Conservation (phyloP, 2,113 vertebrate species). For the Brachionichthys hirsutus region DNA sequence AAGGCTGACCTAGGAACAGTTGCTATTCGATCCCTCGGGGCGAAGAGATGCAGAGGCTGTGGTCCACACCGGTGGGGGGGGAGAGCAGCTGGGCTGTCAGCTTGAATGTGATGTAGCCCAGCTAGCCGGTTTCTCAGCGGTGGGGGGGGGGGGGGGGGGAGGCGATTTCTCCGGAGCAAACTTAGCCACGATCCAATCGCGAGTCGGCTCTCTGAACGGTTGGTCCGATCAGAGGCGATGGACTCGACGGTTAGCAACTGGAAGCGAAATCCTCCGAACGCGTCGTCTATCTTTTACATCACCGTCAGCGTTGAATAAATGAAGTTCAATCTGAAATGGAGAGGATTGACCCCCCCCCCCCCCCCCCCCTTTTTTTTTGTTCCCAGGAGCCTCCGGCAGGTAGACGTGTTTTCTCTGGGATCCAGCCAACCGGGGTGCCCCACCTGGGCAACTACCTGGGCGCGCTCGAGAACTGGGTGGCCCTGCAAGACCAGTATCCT, state of each 20-base stretch:
- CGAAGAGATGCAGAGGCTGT: slow-evolving; percentile 22
- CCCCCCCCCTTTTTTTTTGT: not conserved
- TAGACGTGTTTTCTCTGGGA: slow-evolving; percentile 89
- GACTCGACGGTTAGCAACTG: too few species aligned
- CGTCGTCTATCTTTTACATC: too few species aligned
- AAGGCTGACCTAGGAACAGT: slow-evolving; percentile 47
- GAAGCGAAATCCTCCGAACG: too few species aligned
- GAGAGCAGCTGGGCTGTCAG: slow-evolving; percentile 43
- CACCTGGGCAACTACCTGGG: slow-evolving; percentile 97
- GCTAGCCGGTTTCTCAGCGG: slow-evolving; percentile 47
- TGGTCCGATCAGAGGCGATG: not conserved
- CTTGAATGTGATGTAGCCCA: too few species aligned
- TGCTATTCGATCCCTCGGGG: slow-evolving; percentile 40
- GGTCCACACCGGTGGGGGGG: slow-evolving; percentile 26
- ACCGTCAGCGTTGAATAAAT: too few species aligned
- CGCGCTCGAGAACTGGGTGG: slow-evolving; percentile 92
- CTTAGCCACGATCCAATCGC: not conserved
- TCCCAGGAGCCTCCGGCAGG: slow-evolving; percentile 37
- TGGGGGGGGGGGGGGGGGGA: slow-evolving; percentile 28
- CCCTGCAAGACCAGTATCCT: slow-evolving; percentile 80
- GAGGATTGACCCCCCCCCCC: too few species aligned
- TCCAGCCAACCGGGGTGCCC: slow-evolving; percentile 91
- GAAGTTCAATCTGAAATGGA: too few species aligned
- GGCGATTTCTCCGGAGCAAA: slow-evolving; percentile 54
- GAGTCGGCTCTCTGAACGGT: slow-evolving; percentile 6